Evolutionary conservation across 2,888 invertebrate genomes (phyloP).

Genomic region (Drosophila kokeensis): DNA sequence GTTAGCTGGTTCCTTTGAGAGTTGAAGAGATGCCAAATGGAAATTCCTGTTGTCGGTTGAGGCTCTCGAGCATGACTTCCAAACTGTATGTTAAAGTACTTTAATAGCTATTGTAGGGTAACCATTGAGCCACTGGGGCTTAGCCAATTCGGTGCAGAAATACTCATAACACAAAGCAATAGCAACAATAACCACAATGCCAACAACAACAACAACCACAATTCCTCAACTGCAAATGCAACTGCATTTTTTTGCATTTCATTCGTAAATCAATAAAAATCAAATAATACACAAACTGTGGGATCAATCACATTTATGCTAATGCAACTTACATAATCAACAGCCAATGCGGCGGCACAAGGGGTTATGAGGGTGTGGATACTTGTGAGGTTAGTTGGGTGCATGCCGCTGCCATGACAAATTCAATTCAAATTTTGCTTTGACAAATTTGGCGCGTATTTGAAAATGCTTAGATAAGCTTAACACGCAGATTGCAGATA

Average conservation of each 20-base stretch:
- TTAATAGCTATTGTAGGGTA: constrained; percentile 61
- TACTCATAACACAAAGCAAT: constrained; percentile 68
- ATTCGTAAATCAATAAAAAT: constrained; percentile 77
- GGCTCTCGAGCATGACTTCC: neutral
- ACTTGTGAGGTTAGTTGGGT: constrained; percentile 6
- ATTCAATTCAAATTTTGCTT: constrained; percentile 75
- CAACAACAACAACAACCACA: constrained; percentile 11
- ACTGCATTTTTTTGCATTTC: constrained; percentile 78
- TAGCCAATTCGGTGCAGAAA: constrained; percentile 62
- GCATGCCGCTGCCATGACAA: constrained; percentile 59
- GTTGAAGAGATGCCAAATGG: neutral
- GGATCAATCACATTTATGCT: constrained; percentile 80
- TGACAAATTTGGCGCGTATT: constrained; percentile 71
- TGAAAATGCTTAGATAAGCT: constrained; percentile 70
- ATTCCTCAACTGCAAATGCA: constrained; percentile 51
- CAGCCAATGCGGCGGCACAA: constrained; percentile 13
- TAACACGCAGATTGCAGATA: constrained; percentile 21
- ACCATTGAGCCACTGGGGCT: constrained; percentile 53
- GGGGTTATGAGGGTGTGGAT: constrained; percentile 5
- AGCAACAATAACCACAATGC: constrained; percentile 17
- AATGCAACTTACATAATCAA: constrained; percentile 75
- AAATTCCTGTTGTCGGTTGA: neutral
- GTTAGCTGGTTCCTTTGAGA: constrained; percentile 6
- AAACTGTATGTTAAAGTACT: neutral
- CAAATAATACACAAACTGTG: constrained; percentile 73